Evolutionary conservation across 2,888 invertebrate species (phyloP).

Genomic region (Dicyrtomina minuta): DNA sequence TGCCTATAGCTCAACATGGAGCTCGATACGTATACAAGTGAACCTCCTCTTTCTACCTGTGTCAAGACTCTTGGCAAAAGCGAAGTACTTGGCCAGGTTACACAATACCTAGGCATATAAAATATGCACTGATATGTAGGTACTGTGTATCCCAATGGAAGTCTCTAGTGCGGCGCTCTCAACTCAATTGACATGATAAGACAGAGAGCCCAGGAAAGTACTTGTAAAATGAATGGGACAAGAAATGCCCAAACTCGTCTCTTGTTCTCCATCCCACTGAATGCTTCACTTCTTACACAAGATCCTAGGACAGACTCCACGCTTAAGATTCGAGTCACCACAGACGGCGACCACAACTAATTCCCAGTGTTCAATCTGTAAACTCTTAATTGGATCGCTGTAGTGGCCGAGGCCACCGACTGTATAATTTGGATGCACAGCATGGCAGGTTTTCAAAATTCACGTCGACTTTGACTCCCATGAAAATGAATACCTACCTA

Average conservation of each 20-base stretch:
- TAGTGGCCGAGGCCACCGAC: slow-evolving; percentile 22
- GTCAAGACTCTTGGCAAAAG: too few relatives aligned
- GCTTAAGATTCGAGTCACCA: slow-evolving; percentile 22
- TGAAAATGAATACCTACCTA: slow-evolving; percentile 23
- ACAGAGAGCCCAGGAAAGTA: too few relatives aligned
- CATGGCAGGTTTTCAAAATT: slow-evolving; percentile 29
- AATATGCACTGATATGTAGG: too few relatives aligned
- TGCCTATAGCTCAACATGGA: too few relatives aligned
- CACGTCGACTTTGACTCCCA: slow-evolving; percentile 27
- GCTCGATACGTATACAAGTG: too few relatives aligned
- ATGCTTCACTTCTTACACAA: not conserved
- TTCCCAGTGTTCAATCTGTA: slow-evolving; percentile 30
- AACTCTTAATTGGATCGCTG: slow-evolving; percentile 32
- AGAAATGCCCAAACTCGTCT: not conserved
- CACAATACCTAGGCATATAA: too few relatives aligned
- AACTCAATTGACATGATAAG: too few relatives aligned
- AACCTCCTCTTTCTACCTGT: too few relatives aligned
- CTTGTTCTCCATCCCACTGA: not conserved
- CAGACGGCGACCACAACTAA: slow-evolving; percentile 26
- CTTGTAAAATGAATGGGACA: not conserved
- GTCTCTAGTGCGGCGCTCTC: too few relatives aligned
- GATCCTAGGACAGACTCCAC: not conserved
- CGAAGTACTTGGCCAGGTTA: too few relatives aligned
- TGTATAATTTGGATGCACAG: slow-evolving; percentile 27
- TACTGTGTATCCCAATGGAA: too few relatives aligned